phyloP scores from a whole-genome alignment of 1,140 invertebrate genomes.

The Eueides isabella region DNA sequence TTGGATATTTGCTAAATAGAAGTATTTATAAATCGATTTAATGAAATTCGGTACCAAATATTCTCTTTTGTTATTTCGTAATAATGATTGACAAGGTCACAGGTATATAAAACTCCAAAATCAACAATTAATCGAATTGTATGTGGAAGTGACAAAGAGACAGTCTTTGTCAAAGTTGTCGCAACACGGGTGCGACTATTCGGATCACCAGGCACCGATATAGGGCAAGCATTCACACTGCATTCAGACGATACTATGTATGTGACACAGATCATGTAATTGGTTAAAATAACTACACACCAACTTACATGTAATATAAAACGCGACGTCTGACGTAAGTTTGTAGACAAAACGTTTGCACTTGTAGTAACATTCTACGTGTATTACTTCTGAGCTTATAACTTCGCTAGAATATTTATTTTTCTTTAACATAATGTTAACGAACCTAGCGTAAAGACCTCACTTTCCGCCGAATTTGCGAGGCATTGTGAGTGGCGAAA shows the following conservation, averaged over 20 bases:
- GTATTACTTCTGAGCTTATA: background rate
- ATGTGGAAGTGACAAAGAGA: slow-evolving; percentile 34
- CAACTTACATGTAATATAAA: background rate
- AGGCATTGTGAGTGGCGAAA: too few relatives aligned
- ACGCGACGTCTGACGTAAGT: background rate
- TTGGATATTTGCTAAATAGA: too few relatives aligned
- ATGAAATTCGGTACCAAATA: too few relatives aligned
- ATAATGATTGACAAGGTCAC: background rate
- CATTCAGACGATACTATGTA: slow-evolving; percentile 34
- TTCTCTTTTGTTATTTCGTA: background rate
- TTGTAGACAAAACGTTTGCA: background rate
- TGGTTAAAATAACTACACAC: slow-evolving; percentile 16
- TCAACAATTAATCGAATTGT: background rate
- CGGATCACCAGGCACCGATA: slow-evolving; percentile 43
- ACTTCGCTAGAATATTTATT: background rate
- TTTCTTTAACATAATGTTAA: too few relatives aligned
- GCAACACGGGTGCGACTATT: slow-evolving; percentile 42
- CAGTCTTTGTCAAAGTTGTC: slow-evolving; percentile 47
- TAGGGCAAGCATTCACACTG: slow-evolving; percentile 45
- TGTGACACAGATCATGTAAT: slow-evolving; percentile 31
- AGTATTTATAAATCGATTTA: too few relatives aligned
- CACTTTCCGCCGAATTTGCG: too few relatives aligned
- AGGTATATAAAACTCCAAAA: background rate
- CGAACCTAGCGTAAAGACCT: too few relatives aligned
- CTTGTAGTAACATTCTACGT: background rate